These are phyloP conservation scores for Ormyrus thymus DNA, from an alignment of 2,888 invertebrate species.

Conservation along the genomic window DNA sequence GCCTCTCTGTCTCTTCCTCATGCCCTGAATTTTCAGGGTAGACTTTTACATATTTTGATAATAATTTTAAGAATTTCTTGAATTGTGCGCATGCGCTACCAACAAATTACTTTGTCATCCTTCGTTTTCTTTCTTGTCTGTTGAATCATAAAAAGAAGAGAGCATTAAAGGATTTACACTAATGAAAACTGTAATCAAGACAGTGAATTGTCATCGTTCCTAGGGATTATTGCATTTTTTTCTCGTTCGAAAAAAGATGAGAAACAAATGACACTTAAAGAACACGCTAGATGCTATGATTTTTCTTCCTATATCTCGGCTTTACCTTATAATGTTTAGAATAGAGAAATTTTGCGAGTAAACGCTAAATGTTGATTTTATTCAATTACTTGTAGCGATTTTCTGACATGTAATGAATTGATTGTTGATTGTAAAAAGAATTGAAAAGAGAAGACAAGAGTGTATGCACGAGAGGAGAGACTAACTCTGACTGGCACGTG, in stretches of 20 bases:
- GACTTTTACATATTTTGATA: slow-evolving; percentile 52
- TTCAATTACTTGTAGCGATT: slow-evolving; percentile 48
- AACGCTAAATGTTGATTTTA: slow-evolving; percentile 51
- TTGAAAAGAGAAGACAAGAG: slow-evolving; percentile 38
- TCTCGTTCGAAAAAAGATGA: slow-evolving; percentile 24
- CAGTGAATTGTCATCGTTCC: slow-evolving; percentile 38
- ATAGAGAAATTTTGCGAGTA: slow-evolving; percentile 43
- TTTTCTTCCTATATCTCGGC: slow-evolving; percentile 44
- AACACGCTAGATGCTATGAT: slow-evolving; percentile 40
- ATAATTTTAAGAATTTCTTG: slow-evolving; percentile 52
- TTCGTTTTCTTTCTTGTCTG: slow-evolving; percentile 18
- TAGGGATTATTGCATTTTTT: slow-evolving; percentile 37
- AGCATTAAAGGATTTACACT: background rate
- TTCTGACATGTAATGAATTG: slow-evolving; percentile 40
- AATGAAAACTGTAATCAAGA: slow-evolving; percentile 5
- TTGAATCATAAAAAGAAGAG: slow-evolving; percentile 23
- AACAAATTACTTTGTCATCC: slow-evolving; percentile 23
- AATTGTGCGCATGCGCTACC: slow-evolving; percentile 17
- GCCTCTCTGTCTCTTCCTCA: slow-evolving; percentile 54
- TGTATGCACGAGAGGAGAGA: slow-evolving; percentile 51
- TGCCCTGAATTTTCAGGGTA: slow-evolving; percentile 15
- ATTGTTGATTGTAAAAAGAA: slow-evolving; percentile 54
- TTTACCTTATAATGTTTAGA: slow-evolving; percentile 44
- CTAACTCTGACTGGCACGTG: slow-evolving; percentile 36
- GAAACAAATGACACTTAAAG: slow-evolving; percentile 13